Conservation (phyloP, 2,797 vertebrate genomes). For the Catharus ustulatus region DNA sequence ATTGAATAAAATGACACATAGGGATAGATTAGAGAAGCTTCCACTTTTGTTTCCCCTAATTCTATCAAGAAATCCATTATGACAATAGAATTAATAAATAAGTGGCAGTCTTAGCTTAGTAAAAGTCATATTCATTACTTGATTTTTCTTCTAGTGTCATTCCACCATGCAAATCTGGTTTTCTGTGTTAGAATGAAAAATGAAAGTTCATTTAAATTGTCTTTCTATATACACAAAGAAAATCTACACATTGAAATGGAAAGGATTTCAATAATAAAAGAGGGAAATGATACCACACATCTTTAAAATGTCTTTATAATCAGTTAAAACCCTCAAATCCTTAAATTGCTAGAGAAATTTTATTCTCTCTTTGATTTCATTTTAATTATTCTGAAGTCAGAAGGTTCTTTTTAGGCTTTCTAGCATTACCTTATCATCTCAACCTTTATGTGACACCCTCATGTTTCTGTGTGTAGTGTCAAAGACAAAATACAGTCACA, state of each 20-base stretch:
- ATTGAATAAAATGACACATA: neutral
- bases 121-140: neutral
- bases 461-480: neutral
- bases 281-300: neutral
- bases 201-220: neutral
- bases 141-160: constrained; percentile 13
- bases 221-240: neutral
- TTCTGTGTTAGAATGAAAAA: constrained; percentile 12
- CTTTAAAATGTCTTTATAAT: neutral
- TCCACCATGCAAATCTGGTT: neutral
- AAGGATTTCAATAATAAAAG: neutral
- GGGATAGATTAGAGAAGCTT: neutral
- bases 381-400: neutral
- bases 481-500: neutral
- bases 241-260: neutral
- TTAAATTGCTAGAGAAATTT: neutral
- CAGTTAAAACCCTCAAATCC: neutral
- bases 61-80: neutral
- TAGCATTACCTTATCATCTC: neutral
- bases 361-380: neutral
- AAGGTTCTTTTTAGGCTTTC: neutral
- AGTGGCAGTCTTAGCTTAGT: neutral
- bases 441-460: neutral
- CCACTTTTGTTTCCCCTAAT: neutral
- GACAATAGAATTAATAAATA: constrained; percentile 2